Conservation (phyloP, 2,113 vertebrate species). For the Hassar affinis region DNA sequence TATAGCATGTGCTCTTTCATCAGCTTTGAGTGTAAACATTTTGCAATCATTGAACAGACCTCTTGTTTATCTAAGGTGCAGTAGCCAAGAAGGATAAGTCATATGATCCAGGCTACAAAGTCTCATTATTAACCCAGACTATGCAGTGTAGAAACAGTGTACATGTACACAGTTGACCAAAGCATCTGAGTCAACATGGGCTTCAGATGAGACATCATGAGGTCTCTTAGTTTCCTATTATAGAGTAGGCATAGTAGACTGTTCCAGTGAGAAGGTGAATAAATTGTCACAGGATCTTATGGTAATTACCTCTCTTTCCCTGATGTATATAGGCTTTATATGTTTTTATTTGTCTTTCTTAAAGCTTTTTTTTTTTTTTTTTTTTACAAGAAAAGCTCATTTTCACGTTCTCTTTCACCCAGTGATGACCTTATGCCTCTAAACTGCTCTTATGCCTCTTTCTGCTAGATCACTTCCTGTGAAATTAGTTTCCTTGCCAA, state of each 20-base stretch:
- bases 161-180: conserved; percentile 16
- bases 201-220: conserved; percentile 29
- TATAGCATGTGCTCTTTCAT: not conserved
- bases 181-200: conserved; percentile 23
- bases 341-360: not conserved
- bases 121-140: not conserved
- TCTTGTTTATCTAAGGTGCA: conserved; percentile 7
- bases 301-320: not conserved
- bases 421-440: not conserved
- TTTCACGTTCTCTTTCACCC: not conserved
- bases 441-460: too few species aligned
- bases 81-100: conserved; percentile 2
- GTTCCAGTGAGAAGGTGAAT: conserved; percentile 1
- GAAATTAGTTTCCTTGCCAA: conserved; percentile 14
- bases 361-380: not conserved
- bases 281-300: conserved; percentile 3
- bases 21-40: not conserved
- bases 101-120: conserved; percentile 7
- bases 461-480: conserved; percentile 24
- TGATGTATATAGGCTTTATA: not conserved
- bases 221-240: conserved; percentile 17
- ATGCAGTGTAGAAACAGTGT: not conserved
- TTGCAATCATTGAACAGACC: conserved; percentile 20
- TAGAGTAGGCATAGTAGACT: not conserved
- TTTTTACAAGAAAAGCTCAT: not conserved